phyloP scores from a whole-genome alignment of 2,113 vertebrate species.

The Rhinolophus sinicus region DNA sequence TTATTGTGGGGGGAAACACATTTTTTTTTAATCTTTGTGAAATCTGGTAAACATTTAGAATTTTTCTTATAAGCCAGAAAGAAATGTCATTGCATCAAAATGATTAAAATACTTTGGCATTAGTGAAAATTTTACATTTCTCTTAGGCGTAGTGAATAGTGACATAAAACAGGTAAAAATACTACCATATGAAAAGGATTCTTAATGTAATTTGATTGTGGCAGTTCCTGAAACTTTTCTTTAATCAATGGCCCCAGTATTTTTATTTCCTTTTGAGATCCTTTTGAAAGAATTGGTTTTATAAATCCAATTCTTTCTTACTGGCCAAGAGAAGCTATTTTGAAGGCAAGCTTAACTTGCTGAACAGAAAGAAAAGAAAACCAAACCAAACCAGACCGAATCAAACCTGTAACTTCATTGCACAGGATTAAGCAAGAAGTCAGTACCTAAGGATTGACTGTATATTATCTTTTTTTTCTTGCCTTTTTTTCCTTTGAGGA shows the following conservation, averaged over 20 bases:
- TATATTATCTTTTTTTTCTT: background rate
- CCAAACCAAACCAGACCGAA: too few relatives aligned
- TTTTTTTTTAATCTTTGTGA: background rate
- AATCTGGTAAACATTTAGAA: background rate
- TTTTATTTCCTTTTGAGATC: background rate
- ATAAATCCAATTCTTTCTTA: conserved; percentile 11
- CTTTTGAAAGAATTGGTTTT: background rate
- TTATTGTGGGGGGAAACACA: background rate
- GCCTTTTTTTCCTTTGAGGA: background rate
- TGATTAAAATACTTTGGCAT: conserved; percentile 7
- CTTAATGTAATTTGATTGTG: background rate
- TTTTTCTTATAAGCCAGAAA: background rate
- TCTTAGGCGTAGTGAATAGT: background rate
- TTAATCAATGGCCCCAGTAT: background rate
- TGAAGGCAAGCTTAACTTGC: background rate
- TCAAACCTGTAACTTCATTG: background rate
- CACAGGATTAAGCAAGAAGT: background rate
- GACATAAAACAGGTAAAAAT: background rate
- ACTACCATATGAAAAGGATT: background rate
- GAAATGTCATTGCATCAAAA: background rate
- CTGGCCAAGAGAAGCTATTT: background rate
- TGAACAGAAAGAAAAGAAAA: conserved; percentile 13
- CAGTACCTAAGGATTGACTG: background rate
- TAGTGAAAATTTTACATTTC: background rate
- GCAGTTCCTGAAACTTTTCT: background rate